These are phyloP conservation scores for Orthosia cruda DNA, from an alignment of 2,888 invertebrate genomes.

Conservation along the genomic window DNA sequence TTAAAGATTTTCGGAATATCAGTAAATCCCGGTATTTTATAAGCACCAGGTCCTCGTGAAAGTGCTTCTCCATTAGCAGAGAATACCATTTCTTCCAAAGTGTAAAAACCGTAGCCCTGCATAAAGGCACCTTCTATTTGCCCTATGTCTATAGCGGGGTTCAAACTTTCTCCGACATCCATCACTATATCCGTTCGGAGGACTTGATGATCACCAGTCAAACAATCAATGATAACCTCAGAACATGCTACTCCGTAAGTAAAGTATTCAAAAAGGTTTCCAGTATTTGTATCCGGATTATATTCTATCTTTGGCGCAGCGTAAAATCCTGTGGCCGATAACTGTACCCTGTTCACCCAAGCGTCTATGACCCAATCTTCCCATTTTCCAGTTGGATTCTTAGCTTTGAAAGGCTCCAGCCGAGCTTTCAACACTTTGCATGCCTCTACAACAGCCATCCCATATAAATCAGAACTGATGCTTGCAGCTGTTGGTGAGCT, in stretches of 20 bases:
- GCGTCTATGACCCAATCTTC: conserved; percentile 95
- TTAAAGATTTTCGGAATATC: conserved; percentile 97
- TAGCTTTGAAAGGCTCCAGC: conserved; percentile 93
- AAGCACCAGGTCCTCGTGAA: conserved; percentile 96
- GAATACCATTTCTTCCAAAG: conserved; percentile 95
- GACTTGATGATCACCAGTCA: conserved; percentile 97
- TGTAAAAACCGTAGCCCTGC: conserved; percentile 97
- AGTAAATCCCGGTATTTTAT: conserved; percentile 96
- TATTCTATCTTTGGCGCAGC: conserved; percentile 93
- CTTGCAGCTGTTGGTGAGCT: conserved; percentile 96
- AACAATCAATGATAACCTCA: conserved; percentile 97
- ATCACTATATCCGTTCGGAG: conserved; percentile 96
- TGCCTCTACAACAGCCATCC: conserved; percentile 95
- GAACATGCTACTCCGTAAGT: conserved; percentile 95
- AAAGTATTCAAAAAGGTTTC: conserved; percentile 94
- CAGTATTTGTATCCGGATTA: conserved; percentile 92
- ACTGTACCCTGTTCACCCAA: conserved; percentile 93
- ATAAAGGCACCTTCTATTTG: conserved; percentile 97
- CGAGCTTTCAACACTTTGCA: conserved; percentile 93
- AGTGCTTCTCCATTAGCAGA: conserved; percentile 94
- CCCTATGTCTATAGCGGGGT: conserved; percentile 97
- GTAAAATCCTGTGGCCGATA: conserved; percentile 95
- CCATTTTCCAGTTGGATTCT: conserved; percentile 94
- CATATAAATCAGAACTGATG: conserved; percentile 95
- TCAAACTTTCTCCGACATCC: conserved; percentile 97